A percentile compares a stretch with the other conserved stretches of the same genome.
phyloP scores from a whole-genome alignment of 2,113 vertebrate genomes.

The Hystrix cristata region DNA sequence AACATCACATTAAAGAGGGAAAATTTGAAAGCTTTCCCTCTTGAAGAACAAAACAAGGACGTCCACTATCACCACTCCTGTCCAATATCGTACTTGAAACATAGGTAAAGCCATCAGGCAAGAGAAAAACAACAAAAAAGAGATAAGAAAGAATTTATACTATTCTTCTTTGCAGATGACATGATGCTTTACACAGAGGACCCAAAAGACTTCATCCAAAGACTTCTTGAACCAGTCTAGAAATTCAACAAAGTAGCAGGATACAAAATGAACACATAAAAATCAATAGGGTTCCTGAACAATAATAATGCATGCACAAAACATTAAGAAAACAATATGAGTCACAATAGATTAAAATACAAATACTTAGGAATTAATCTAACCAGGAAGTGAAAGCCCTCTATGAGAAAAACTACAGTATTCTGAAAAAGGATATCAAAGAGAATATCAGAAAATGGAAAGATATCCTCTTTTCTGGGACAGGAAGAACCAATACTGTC shows the following conservation, averaged over 20 bases:
- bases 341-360: background rate
- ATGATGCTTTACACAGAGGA: background rate
- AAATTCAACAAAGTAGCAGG: background rate
- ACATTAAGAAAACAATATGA: background rate
- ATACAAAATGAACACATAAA: background rate
- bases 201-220: background rate
- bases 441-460: background rate
- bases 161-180: background rate
- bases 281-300: background rate
- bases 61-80: background rate
- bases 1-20: background rate
- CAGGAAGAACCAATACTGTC: background rate
- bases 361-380: background rate
- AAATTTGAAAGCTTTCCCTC: background rate
- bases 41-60: background rate
- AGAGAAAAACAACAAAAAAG: background rate
- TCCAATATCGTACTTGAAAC: background rate
- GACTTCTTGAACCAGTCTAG: background rate
- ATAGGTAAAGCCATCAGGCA: background rate
- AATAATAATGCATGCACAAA: background rate
- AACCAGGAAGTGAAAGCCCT: background rate
- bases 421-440: background rate
- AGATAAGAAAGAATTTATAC: background rate
- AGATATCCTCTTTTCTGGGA: background rate
- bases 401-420: background rate